Evolutionary conservation across 2,113 vertebrate genomes (phyloP).

Genomic region (Corythornis madagascariensis): DNA sequence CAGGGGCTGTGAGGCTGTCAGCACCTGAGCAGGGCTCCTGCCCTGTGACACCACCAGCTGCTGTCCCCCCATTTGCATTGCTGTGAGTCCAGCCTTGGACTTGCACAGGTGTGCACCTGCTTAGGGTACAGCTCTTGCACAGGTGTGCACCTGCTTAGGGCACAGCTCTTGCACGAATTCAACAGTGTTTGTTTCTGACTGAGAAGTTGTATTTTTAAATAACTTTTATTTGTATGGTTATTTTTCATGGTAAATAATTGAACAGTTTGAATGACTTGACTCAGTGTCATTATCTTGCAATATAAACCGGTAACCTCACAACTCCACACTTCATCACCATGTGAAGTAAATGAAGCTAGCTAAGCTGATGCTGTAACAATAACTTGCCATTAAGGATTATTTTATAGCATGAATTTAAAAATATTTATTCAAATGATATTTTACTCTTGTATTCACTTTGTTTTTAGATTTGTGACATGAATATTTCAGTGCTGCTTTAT

Average conservation of each 20-base stretch:
- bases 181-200: constrained; percentile 61
- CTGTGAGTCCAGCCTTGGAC: constrained; percentile 59
- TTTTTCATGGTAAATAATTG: constrained; percentile 80
- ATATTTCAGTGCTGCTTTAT: constrained; percentile 88
- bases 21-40: constrained; percentile 2
- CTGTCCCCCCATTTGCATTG: constrained; percentile 41
- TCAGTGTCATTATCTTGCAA: constrained; percentile 83
- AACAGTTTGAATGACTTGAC: constrained; percentile 87
- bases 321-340: constrained; percentile 89
- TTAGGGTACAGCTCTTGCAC: constrained; percentile 50
- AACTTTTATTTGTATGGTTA: constrained; percentile 70
- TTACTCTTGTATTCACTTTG: constrained; percentile 99
- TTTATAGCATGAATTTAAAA: constrained; percentile 99
- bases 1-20: constrained; percentile 29
- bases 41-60: background rate
- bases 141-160: constrained; percentile 37
- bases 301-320: constrained; percentile 98
- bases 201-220: constrained; percentile 57
- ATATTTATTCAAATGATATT: constrained; percentile 99
- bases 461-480: constrained; percentile 86
- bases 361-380: constrained; percentile 95
- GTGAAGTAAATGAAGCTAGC: constrained; percentile 99
- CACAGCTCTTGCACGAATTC: constrained; percentile 48
- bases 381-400: constrained; percentile 98
- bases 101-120: constrained; percentile 34